These are phyloP conservation scores for Drosophila orena DNA, from an alignment of 1,140 invertebrate species.

Conservation along the genomic window DNA sequence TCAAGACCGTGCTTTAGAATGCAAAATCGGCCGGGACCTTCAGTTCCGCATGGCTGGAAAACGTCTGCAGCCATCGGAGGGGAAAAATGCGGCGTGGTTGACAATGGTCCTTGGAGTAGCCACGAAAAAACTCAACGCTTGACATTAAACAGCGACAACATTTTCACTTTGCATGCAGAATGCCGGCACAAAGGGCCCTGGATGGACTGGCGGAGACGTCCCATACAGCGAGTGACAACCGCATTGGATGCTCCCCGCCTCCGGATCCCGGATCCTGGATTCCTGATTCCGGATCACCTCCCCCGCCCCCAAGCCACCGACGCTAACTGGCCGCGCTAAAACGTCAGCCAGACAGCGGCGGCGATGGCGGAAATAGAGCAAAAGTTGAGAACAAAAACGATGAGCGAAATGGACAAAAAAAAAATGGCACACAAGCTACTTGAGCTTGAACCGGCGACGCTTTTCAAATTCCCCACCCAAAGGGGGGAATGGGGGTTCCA, in stretches of 20 bases:
- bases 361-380: constrained; percentile 77
- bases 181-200: constrained; percentile 68
- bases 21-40: constrained; percentile 43
- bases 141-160: constrained; percentile 81
- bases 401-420: constrained; percentile 54
- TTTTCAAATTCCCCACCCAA: constrained; percentile 31
- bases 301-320: background rate
- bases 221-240: constrained; percentile 76
- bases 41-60: constrained; percentile 22
- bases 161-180: constrained; percentile 76
- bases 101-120: constrained; percentile 11
- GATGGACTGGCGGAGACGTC: constrained; percentile 34
- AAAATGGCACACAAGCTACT: constrained; percentile 78
- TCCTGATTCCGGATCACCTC: background rate
- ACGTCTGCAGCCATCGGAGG: constrained; percentile 43
- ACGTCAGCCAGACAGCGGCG: constrained; percentile 60
- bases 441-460: constrained; percentile 60
- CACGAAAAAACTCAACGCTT: constrained; percentile 59
- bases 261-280: background rate
- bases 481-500: background rate
- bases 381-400: constrained; percentile 62
- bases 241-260: constrained; percentile 25
- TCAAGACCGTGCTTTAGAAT: constrained; percentile 55
- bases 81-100: background rate
- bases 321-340: constrained; percentile 70